Evolutionary conservation across 2,888 invertebrate genomes (phyloP).

Genomic region (Ormyrus labotus): DNA sequence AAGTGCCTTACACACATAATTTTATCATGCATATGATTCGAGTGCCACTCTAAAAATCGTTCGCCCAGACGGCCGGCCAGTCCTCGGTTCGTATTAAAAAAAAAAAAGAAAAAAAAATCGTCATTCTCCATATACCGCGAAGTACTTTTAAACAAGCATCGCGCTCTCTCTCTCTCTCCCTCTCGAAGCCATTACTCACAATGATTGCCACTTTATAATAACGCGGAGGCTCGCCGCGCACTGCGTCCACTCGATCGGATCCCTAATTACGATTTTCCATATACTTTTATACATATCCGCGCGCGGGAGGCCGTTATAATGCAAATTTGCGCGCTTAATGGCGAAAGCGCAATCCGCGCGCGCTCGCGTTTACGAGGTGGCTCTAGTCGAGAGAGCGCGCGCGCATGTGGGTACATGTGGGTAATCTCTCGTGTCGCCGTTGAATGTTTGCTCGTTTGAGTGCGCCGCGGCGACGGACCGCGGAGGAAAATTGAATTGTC

Average conservation of each 20-base stretch:
- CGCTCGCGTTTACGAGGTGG: conserved; percentile 34
- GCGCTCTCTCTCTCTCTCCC: neutral
- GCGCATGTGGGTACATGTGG: conserved; percentile 37
- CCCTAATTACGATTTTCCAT: conserved; percentile 25
- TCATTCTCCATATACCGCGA: no score
- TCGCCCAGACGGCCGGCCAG: neutral
- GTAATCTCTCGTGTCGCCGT: conserved; percentile 46
- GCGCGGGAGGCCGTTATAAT: conserved; percentile 22
- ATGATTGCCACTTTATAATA: conserved; percentile 43
- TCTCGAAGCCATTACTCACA: conserved; percentile 24
- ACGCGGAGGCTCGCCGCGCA: neutral
- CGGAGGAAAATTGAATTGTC: conserved; percentile 43
- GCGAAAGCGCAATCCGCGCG: conserved; percentile 40
- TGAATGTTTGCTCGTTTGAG: conserved; percentile 43
- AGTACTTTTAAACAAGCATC: conserved; percentile 36
- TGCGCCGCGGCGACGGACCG: neutral
- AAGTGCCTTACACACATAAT: neutral
- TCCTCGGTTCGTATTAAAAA: no score
- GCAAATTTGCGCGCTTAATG: conserved; percentile 40
- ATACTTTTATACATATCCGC: neutral
- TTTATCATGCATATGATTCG: neutral
- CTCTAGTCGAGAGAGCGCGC: conserved; percentile 1
- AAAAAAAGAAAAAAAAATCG: no score
- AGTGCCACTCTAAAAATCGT: neutral
- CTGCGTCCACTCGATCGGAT: conserved; percentile 12